Percentiles rank a stretch among this genome's conserved stretches.
Conservation (phyloP, 2,113 vertebrate species). For the Odontophorus gujanensis region DNA sequence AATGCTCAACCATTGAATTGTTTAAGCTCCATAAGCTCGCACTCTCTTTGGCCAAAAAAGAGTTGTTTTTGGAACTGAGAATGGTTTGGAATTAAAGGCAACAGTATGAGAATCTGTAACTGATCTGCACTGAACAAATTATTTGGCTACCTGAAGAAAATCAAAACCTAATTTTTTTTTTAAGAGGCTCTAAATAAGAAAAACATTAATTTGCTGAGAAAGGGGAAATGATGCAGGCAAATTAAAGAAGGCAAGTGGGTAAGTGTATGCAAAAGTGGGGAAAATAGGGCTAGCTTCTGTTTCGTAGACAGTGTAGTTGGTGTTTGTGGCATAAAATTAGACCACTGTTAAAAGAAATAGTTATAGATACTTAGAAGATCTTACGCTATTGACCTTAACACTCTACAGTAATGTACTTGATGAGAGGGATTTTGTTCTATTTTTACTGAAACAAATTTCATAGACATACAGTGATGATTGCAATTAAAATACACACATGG, state of each 20-base stretch:
- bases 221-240: neutral
- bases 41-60: neutral
- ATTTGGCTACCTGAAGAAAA: constrained; percentile 62
- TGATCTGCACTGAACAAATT: constrained; percentile 52
- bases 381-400: neutral
- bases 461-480: constrained; percentile 11
- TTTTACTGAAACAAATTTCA: constrained; percentile 43
- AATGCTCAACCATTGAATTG: neutral
- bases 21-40: neutral
- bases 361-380: neutral
- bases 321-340: neutral
- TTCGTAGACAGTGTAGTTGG: neutral
- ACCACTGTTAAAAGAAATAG: neutral
- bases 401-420: neutral
- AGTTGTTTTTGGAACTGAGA: neutral
- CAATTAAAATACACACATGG: constrained; percentile 26
- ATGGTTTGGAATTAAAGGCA: neutral
- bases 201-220: neutral
- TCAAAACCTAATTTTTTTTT: neutral
- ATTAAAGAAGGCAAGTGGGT: neutral
- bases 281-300: neutral
- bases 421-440: constrained; percentile 38
- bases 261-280: neutral
- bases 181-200: neutral
- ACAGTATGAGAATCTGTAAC: neutral